phyloP scores from a whole-genome alignment of 2,113 vertebrate genomes.

The Emydura subglobosa region DNA sequence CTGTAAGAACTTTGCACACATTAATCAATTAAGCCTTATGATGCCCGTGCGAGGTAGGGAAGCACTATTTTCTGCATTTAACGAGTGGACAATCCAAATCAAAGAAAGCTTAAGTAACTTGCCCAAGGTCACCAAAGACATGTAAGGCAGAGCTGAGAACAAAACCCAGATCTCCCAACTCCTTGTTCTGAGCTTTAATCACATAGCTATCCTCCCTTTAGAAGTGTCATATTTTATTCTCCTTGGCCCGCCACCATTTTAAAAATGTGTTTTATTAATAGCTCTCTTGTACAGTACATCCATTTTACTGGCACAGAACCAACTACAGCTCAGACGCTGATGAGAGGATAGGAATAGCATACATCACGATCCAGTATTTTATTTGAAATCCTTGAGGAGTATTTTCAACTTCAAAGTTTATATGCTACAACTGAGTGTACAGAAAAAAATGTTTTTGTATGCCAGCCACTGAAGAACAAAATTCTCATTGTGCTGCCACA shows the following conservation, averaged over 20 bases:
- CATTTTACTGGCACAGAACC: conserved; percentile 28
- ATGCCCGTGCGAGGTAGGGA: not conserved
- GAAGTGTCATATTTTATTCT: not conserved
- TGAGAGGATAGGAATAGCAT: conserved; percentile 37
- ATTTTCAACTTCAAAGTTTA: conserved; percentile 46
- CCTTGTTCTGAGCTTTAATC: not conserved
- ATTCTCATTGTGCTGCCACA: not conserved
- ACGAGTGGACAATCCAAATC: not conserved
- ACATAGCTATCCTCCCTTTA: not conserved
- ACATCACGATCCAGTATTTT: conserved; percentile 46
- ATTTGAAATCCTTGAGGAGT: conserved; percentile 42
- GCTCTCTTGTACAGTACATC: not conserved
- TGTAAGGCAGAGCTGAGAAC: not conserved
- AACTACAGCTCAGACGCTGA: conserved; percentile 38
- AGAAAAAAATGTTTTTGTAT: not conserved
- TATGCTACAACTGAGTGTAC: not conserved
- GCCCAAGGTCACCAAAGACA: not conserved
- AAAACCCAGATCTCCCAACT: not conserved
- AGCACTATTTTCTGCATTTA: not conserved
- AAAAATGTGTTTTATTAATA: not conserved
- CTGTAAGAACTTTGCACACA: not conserved
- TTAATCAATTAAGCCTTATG: not conserved
- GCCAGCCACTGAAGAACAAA: not conserved
- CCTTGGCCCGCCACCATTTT: not conserved
- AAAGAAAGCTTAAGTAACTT: not conserved